Evolutionary conservation across 2,888 invertebrate species (phyloP).

Genomic region (Lypha dubia): DNA sequence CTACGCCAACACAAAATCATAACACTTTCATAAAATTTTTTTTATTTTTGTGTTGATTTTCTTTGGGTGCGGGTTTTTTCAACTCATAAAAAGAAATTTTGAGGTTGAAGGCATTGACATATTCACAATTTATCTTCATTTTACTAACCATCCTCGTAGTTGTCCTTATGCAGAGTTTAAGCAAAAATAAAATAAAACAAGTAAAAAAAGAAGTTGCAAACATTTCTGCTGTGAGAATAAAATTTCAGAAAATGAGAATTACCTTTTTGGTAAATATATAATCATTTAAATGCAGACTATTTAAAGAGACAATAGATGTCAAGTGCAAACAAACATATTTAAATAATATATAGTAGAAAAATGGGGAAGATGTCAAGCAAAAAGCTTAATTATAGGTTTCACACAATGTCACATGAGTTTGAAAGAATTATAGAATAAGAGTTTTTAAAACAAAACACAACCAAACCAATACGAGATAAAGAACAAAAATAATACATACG

Average conservation of each 20-base stretch:
- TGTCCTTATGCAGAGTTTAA: background rate
- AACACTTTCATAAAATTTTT: too few relatives aligned
- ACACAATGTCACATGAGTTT: slow-evolving; percentile 16
- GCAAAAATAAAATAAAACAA: too few relatives aligned
- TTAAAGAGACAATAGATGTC: slow-evolving; percentile 8
- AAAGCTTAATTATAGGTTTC: slow-evolving; percentile 45
- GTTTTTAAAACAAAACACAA: slow-evolving; percentile 7
- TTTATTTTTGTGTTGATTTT: too few relatives aligned
- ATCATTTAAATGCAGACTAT: slow-evolving; percentile 37
- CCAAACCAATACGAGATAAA: background rate
- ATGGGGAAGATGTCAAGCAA: background rate
- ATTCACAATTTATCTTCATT: too few relatives aligned
- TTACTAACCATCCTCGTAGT: background rate
- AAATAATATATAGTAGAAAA: background rate
- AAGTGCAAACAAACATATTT: background rate
- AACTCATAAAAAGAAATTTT: too few relatives aligned
- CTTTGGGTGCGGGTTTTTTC: too few relatives aligned
- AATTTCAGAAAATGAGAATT: background rate
- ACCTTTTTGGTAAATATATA: slow-evolving; percentile 8
- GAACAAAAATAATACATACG: background rate
- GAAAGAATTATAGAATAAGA: background rate
- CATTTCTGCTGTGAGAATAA: background rate
- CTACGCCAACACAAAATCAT: too few relatives aligned
- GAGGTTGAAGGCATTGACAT: too few relatives aligned
- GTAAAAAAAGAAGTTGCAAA: background rate